Conservation (phyloP, 2,888 invertebrate species). For the Amphiduros pacificus region DNA sequence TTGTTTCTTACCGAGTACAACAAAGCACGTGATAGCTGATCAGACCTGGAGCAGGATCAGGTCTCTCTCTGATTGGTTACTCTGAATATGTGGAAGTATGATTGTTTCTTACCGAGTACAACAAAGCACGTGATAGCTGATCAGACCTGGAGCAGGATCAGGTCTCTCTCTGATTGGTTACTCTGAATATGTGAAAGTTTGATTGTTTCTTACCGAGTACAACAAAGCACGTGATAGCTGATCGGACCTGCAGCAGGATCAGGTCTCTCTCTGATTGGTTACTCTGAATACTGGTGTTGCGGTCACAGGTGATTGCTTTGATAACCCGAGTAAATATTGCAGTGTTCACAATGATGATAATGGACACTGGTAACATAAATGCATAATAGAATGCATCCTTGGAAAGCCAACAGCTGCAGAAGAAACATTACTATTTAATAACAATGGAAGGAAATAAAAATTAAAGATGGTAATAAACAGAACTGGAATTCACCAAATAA, state of each 20-base stretch:
- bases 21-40: no score
- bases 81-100: background rate
- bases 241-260: background rate
- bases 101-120: background rate
- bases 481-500: background rate
- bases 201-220: background rate
- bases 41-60: background rate
- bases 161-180: background rate
- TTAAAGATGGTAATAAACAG: background rate
- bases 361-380: constrained; percentile 43
- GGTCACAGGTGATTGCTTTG: constrained; percentile 1
- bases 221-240: background rate
- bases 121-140: no score
- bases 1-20: no score
- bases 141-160: background rate
- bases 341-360: constrained; percentile 32
- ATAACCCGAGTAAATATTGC: background rate
- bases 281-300: background rate
- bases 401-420: constrained; percentile 51
- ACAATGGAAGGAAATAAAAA: background rate
- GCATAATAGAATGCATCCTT: constrained; percentile 44
- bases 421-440: background rate
- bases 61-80: background rate
- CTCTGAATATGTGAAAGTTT: background rate
- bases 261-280: background rate